Evolutionary conservation across 1,140 invertebrate species (phyloP).

Genomic region (Zaprionus kolodkinae): DNA sequence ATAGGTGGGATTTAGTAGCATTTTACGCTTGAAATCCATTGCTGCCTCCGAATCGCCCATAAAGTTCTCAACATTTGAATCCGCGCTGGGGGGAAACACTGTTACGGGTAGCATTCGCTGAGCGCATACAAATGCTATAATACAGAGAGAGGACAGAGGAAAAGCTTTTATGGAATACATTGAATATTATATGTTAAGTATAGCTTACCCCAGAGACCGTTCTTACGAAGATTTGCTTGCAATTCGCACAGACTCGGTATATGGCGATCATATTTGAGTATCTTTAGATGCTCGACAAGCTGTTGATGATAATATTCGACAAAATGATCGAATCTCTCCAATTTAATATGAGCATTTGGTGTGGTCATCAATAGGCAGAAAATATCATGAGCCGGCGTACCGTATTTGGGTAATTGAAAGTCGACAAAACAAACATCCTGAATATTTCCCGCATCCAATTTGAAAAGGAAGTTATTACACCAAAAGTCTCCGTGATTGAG

Average conservation of each 20-base stretch:
- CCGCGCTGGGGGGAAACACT: slow-evolving; percentile 53
- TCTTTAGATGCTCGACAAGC: slow-evolving; percentile 47
- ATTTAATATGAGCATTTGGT: slow-evolving; percentile 55
- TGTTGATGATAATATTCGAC: slow-evolving; percentile 74
- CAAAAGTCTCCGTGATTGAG: slow-evolving; percentile 87
- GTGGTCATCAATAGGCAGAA: slow-evolving; percentile 74
- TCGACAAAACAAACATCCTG: slow-evolving; percentile 82
- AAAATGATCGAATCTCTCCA: slow-evolving; percentile 73
- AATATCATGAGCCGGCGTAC: slow-evolving; percentile 81
- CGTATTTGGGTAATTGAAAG: slow-evolving; percentile 80
- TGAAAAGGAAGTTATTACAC: slow-evolving; percentile 84
- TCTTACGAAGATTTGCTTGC: slow-evolving; percentile 53
- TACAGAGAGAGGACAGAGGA: slow-evolving; percentile 1
- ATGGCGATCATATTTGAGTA: slow-evolving; percentile 60
- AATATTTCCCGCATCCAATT: slow-evolving; percentile 55
- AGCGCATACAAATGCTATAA: slow-evolving; percentile 65
- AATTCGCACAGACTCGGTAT: slow-evolving; percentile 61
- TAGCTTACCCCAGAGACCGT: slow-evolving; percentile 69
- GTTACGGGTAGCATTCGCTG: slow-evolving; percentile 67
- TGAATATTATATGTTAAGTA: background rate
- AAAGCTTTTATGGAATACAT: background rate
- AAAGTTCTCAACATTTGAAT: slow-evolving; percentile 65
- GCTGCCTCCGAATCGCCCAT: slow-evolving; percentile 64
- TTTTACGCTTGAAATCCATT: slow-evolving; percentile 60
- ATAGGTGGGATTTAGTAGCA: slow-evolving; percentile 65